Percentiles rank a stretch among this genome's conserved stretches.
phyloP scores from a whole-genome alignment of 2,888 invertebrate species.

The Agrochola circellaris region DNA sequence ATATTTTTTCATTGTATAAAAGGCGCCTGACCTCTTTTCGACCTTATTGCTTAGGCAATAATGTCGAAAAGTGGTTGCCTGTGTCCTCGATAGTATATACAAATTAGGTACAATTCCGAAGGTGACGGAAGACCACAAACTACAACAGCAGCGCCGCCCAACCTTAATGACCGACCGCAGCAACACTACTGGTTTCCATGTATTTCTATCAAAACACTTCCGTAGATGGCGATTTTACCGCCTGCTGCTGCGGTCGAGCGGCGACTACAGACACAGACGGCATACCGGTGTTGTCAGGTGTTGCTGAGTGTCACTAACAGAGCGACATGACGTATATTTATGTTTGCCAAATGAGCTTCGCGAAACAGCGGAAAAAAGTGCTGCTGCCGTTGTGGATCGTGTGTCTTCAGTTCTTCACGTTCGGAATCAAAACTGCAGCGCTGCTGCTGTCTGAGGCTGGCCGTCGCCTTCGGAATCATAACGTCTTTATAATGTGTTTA shows the following conservation, averaged over 20 bases:
- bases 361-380: background rate
- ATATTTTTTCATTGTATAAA: background rate
- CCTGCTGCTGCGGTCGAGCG: background rate
- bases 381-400: background rate
- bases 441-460: background rate
- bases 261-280: background rate
- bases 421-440: background rate
- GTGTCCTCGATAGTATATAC: too few species aligned
- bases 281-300: background rate
- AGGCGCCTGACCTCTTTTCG: too few species aligned
- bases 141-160: background rate
- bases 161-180: background rate
- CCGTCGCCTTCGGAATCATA: background rate
- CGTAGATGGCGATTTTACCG: background rate
- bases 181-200: background rate
- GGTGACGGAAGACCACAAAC: background rate
- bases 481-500: background rate
- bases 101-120: conserved; percentile 1
- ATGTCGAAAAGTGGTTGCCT: too few species aligned
- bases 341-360: background rate
- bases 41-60: too few species aligned
- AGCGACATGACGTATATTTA: background rate
- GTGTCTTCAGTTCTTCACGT: background rate
- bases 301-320: background rate
- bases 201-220: background rate